phyloP scores from a whole-genome alignment of 2,888 invertebrate species.

The Taenaris catops region DNA sequence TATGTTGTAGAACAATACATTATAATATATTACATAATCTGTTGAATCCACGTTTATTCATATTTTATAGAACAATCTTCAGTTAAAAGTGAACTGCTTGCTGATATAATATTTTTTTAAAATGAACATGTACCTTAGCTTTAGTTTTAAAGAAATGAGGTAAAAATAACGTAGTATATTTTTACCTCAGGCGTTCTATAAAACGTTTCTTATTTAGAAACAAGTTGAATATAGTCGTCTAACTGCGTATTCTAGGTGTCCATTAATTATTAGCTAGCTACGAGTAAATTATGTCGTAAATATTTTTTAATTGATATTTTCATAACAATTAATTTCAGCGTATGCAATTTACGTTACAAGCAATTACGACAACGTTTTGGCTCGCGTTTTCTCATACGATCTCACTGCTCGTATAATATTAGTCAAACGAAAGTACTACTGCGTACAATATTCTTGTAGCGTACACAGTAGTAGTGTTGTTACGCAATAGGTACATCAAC shows the following conservation, averaged over 20 bases:
- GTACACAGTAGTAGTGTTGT: conserved; percentile 7
- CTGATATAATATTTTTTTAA: too few relatives aligned
- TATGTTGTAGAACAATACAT: not conserved
- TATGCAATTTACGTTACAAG: not conserved
- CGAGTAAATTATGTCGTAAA: not conserved
- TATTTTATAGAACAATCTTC: too few relatives aligned
- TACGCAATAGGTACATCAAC: conserved; percentile 15
- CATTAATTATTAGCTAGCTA: too few relatives aligned
- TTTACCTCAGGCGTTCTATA: too few relatives aligned
- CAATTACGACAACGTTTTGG: not conserved
- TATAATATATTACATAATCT: not conserved
- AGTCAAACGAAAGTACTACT: conserved; percentile 5
- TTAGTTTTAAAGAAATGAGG: not conserved
- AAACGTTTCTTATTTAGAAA: too few relatives aligned
- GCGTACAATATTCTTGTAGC: conserved; percentile 14
- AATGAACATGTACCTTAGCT: too few relatives aligned
- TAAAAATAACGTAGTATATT: too few relatives aligned
- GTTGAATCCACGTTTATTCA: too few relatives aligned
- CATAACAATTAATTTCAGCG: not conserved
- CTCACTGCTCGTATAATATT: conserved; percentile 18
- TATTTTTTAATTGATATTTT: conserved; percentile 3
- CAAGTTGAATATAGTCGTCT: too few relatives aligned
- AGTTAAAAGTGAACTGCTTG: too few relatives aligned
- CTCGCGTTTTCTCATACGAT: not conserved
- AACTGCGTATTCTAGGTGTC: too few relatives aligned